A percentile compares a stretch with the other conserved stretches of the same genome.
These are phyloP conservation scores for Actenoides hombroni DNA, from an alignment of 2,113 vertebrate species.

Conservation along the genomic window DNA sequence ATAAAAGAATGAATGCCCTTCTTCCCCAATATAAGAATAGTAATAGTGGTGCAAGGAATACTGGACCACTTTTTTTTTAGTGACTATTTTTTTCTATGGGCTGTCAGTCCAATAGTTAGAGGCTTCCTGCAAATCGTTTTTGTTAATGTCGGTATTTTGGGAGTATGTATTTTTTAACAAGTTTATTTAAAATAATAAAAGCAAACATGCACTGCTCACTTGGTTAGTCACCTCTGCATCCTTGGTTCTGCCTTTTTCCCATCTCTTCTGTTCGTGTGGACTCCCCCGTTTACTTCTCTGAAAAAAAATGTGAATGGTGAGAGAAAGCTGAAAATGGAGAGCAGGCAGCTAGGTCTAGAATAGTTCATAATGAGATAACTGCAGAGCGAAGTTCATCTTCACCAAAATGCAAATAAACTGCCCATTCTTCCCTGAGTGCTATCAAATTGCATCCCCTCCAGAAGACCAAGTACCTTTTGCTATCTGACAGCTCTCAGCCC, in stretches of 20 bases:
- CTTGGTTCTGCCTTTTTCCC: background rate
- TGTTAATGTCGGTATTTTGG: background rate
- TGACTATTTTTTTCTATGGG: background rate
- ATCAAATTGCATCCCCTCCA: background rate
- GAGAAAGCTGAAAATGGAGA: background rate
- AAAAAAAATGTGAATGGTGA: background rate
- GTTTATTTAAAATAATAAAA: background rate
- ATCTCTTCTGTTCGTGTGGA: background rate
- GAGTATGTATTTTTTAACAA: background rate
- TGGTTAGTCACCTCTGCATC: background rate
- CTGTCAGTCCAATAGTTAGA: background rate
- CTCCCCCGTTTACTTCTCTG: background rate
- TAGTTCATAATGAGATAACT: background rate
- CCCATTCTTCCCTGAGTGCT: background rate
- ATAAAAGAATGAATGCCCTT: background rate
- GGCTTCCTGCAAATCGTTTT: background rate
- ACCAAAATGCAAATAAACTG: background rate
- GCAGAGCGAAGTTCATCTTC: background rate
- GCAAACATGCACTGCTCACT: background rate
- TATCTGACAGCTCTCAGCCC: background rate
- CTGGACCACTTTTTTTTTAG: background rate
- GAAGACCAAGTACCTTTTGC: background rate
- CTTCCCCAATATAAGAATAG: background rate
- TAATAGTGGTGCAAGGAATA: background rate
- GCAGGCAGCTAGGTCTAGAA: background rate